phyloP scores from a whole-genome alignment of 2,797 vertebrate genomes.

The Neosalanx taihuensis region DNA sequence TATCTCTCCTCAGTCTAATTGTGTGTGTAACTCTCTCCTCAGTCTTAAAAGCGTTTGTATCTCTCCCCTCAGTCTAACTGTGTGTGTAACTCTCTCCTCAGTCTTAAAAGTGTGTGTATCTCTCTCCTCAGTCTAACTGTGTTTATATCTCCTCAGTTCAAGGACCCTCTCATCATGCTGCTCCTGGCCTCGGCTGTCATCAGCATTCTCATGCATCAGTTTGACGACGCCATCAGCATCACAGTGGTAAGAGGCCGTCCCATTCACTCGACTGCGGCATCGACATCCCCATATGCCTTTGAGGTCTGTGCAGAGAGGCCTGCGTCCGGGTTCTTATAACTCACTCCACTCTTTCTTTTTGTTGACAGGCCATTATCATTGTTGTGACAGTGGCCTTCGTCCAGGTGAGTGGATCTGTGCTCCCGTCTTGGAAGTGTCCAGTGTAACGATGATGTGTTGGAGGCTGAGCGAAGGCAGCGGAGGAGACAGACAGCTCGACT shows the following conservation, averaged over 20 bases:
- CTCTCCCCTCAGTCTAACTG: too few relatives aligned
- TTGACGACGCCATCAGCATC: slow-evolving; percentile 98
- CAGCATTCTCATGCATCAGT: slow-evolving; percentile 95
- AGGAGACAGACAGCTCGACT: neutral
- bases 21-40: too few relatives aligned
- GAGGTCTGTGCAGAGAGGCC: neutral
- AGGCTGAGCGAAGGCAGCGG: neutral
- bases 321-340: too few relatives aligned
- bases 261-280: neutral
- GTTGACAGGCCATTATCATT: slow-evolving; percentile 91
- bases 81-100: slow-evolving; percentile 42
- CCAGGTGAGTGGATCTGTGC: slow-evolving; percentile 78
- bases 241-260: slow-evolving; percentile 85
- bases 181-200: slow-evolving; percentile 96
- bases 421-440: neutral
- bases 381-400: slow-evolving; percentile 97
- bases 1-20: too few relatives aligned
- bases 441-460: neutral
- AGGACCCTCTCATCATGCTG: slow-evolving; percentile 96
- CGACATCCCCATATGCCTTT: neutral
- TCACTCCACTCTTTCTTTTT: neutral
- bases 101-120: slow-evolving; percentile 55
- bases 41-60: too few relatives aligned
- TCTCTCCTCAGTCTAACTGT: neutral
- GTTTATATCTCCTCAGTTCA: slow-evolving; percentile 77